Evolutionary conservation across 2,113 vertebrate species (phyloP), one percentile per base, ranked within the genome.

Genomic region (Megaleporinus macrocephalus): DNA sequence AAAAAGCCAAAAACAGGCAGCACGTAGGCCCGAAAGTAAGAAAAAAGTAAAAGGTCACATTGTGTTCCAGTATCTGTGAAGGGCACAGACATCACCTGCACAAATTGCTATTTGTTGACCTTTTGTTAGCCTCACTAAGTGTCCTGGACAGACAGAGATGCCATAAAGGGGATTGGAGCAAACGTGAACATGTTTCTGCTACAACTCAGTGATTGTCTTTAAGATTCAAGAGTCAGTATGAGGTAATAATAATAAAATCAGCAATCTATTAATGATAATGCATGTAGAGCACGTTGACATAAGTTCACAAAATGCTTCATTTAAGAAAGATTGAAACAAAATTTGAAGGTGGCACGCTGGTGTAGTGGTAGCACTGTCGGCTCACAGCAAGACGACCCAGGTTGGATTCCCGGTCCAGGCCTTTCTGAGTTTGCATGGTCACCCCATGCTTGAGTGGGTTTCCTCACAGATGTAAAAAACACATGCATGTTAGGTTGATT

Each of bases 1-100:
- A 61, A 26, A 4, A 61, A 1, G 26, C 57, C 5, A 26, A 61
- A 61, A 36, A 70, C 33, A 70, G 33, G 5, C 41, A n/a, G 13
- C 9, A 24, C 66, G 24, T 14, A 44, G 11, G 41, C 36, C 9
- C 22, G n/a, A 70, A 70, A 69, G 36, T 41, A 22, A 33, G n/a
- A 68, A 27, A 68, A 30, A 68, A 68, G 36, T 33, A 61, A 61
- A 61, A 61, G 57, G 57, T 61, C 57, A 61, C 57, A 26, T 61
- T 61, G 57, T 61, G 57, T 61, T 61, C 57, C 22, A 61, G 24
- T 61, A 11, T n/a, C 13, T 3, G 24, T 24, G 57, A 61, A 61
- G 57, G 57, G 57, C 57, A 61, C 57, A n/a, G 12, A 41, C 33
- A 69, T 22, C 33, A 5, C 9, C 10, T 10, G 7, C 66, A 44